Evolutionary conservation across 2,797 vertebrate genomes (phyloP), one percentile per base, ranked within the genome.

Genomic region (Tachyglossus aculeatus): DNA sequence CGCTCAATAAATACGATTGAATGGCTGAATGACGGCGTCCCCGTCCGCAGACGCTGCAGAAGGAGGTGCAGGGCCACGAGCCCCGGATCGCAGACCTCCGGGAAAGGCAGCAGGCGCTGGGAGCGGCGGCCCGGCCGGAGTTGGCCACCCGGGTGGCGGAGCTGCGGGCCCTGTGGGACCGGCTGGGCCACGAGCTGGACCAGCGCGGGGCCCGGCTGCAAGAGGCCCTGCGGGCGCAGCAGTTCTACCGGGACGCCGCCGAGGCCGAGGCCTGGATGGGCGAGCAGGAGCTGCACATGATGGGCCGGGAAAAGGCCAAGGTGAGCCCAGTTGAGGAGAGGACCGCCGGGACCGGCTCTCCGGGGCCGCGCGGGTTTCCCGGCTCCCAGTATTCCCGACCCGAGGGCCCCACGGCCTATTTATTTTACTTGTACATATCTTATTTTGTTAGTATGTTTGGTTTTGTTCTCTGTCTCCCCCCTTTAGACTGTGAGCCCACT

Each of bases 181-280:
- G 94, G 62, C 89, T 98, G 83, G 90, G 93, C 44, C 88, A 62
- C 0, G 95, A 98, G 88, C 94, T 94, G 0, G 94, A 95, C 78
- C 88, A 94, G n/a, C 92, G 97, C 2, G 94, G 93, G 5, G 71
- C 14, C 1, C 95, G 97, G 9, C 89, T 98, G 1, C 87, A 92
- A 44, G 94, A 93, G 19, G 94, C 97, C 2, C 93, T 94, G 31
- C 86, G 92, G 1, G 96, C 97, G 3, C 97, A 98, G 90, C 96
- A 97, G 91, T 98, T 97, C 90, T 96, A 97, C 50, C 76, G 95
- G 0, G 97, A 98, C 13, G 96, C 93, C 0, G 96, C 96, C 0
- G 97, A 97, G 77, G 96, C 96, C 0, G 96, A 98, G 82, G 97
- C 96, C 41, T 98, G 97, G 97, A 98, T 98, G 97, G 96, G 97